Base-by-base conservation (phyloP, 2,113 vertebrate genomes). In the Pelusios castaneus region DNA sequence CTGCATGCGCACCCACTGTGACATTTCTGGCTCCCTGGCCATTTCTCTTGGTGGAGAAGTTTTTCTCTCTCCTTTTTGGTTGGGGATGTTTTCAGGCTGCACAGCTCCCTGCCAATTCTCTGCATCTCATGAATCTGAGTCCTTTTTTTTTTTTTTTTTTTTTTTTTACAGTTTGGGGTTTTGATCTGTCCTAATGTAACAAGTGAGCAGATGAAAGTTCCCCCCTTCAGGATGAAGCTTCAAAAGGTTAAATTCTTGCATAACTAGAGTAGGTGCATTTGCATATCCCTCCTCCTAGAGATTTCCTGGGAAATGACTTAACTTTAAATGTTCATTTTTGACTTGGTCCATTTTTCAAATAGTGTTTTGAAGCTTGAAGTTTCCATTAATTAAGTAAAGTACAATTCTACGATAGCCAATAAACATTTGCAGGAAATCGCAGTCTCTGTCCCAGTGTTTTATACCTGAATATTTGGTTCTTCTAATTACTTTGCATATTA, bases 381-480 rank as follows among this genome's bases (percentile, higher is more conserved):
- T 38, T 38, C 10, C n/a, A 70, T 38, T 38, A 38, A 17, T 70
- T 8, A 70, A 5, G 9, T 22, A 21, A 11, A 2, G 10, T 70
- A 70, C 8, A 10, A 38, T 67, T 34, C n/a, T 34, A 22, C 63
- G 10, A 34, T 70, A 38, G 21, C 63, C 19, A 19, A 22, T 70
- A 70, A 70, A 70, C 63, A 70, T 22, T 38, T 70, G 63, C 63
- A 70, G 60, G 31, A n/a, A 17, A n/a, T 63, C 38, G 17, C 34
- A 70, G 63, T 70, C 38, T 17, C 34, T 38, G n/a, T 70, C 19
- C n/a, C n/a, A 70, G 34, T 5, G 0, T 52, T 5, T 34, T 5
- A 79, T 78, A 2, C 0, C 4, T 17, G 47, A 67, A 31, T 41
- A 54, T 3, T 89, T 22, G 0, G 0, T 77, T 52, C 70, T 2